A percentile compares a stretch with the other conserved stretches of the same genome.
Evolutionary conservation across 2,113 vertebrate species (phyloP).

Genomic region (Leptobrachium leishanense): DNA sequence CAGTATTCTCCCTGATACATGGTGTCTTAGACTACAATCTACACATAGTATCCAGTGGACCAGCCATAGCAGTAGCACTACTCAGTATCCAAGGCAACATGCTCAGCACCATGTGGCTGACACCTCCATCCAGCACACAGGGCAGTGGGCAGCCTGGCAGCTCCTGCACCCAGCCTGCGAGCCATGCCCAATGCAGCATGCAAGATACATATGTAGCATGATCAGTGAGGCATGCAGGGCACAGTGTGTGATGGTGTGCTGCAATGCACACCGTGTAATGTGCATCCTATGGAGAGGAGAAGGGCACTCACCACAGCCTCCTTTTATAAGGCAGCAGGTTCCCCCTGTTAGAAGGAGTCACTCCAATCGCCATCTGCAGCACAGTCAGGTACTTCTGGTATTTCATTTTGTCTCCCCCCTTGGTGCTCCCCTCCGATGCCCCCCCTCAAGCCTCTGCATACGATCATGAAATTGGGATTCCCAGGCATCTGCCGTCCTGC

Average conservation of each 20-base stretch:
- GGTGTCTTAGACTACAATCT: background rate
- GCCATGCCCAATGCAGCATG: slow-evolving; percentile 1
- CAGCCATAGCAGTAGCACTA: too few species aligned
- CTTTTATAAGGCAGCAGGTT: slow-evolving; percentile 92
- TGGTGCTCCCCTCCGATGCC: slow-evolving; percentile 79
- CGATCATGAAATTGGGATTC: slow-evolving; percentile 82
- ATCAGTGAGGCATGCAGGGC: background rate
- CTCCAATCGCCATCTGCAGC: slow-evolving; percentile 97
- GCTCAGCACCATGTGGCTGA: background rate
- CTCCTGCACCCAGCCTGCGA: background rate
- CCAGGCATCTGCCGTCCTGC: slow-evolving; percentile 84
- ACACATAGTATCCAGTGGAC: background rate
- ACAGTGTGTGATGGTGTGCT: background rate
- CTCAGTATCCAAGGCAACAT: background rate
- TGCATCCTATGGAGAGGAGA: slow-evolving; percentile 34
- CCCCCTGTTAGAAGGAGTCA: slow-evolving; percentile 95
- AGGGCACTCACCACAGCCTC: slow-evolving; percentile 90
- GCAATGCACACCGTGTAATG: background rate
- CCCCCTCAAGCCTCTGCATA: slow-evolving; percentile 86
- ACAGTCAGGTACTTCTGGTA: slow-evolving; percentile 99
- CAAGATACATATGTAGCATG: slow-evolving; percentile 1
- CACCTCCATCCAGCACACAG: background rate
- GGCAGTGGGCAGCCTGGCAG: background rate
- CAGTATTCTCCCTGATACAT: too few species aligned
- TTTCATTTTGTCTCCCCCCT: slow-evolving; percentile 93